Evolutionary conservation across 2,888 invertebrate species (phyloP).

Genomic region (Globia sparganii): DNA sequence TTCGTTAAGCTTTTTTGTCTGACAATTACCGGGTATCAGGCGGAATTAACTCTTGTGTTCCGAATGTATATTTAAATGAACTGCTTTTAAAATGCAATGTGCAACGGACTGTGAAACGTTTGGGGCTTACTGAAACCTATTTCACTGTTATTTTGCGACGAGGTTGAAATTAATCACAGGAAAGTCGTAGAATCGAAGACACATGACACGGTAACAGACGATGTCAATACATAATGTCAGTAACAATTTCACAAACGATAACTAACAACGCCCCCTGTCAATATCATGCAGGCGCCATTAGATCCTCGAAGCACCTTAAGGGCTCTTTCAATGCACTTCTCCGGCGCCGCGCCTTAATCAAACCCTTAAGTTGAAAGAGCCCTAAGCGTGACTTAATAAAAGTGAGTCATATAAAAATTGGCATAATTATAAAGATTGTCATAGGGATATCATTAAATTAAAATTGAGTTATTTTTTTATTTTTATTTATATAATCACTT

Average conservation of each 20-base stretch:
- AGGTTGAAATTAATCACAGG: not conserved
- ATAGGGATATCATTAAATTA: too few species aligned
- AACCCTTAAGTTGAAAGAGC: not conserved
- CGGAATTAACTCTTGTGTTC: conserved; percentile 14
- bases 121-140: not conserved
- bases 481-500: too few species aligned
- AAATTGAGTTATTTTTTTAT: too few species aligned
- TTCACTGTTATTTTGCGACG: not conserved
- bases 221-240: not conserved
- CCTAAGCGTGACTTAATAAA: not conserved
- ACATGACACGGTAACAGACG: not conserved
- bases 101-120: not conserved
- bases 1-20: conserved; percentile 36
- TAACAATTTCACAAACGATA: too few species aligned
- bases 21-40: conserved; percentile 38
- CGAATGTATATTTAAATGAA: conserved; percentile 22
- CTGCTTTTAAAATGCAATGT: conserved; percentile 26
- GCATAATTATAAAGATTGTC: not conserved
- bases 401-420: not conserved
- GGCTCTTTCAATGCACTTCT: too few species aligned
- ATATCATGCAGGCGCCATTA: too few species aligned
- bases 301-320: too few species aligned
- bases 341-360: not conserved
- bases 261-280: too few species aligned
- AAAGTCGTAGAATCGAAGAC: not conserved